Conservation (phyloP, 2,797 vertebrate species). For the Dromococcyx pavoninus region DNA sequence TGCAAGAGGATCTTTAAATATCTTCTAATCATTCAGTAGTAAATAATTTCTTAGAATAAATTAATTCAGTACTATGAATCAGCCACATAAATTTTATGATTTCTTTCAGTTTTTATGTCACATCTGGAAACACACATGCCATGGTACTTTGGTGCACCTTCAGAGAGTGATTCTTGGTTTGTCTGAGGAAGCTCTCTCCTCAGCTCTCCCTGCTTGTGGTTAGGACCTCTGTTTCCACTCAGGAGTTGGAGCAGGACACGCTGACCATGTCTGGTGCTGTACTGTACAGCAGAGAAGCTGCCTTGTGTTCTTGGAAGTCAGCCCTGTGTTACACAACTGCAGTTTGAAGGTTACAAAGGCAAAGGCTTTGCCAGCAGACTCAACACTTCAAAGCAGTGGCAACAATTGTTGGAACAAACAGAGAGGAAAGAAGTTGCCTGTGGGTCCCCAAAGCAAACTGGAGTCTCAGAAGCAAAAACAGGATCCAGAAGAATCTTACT, state of each 20-base stretch:
- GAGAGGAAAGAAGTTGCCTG: conserved; percentile 49
- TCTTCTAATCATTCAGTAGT: conserved; percentile 9
- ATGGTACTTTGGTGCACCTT: not conserved
- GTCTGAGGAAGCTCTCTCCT: not conserved
- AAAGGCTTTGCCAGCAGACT: conserved; percentile 32
- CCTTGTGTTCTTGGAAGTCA: not conserved
- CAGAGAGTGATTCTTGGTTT: not conserved
- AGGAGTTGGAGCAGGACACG: not conserved
- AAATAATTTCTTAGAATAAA: not conserved
- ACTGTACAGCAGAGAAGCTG: not conserved
- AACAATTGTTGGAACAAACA: conserved; percentile 59
- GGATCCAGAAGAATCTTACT: conserved; percentile 39
- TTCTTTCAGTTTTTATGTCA: not conserved
- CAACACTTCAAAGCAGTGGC: conserved; percentile 40
- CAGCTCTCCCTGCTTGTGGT: not conserved
- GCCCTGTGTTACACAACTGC: conserved; percentile 29
- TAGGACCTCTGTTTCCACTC: not conserved
- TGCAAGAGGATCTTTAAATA: not conserved
- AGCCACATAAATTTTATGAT: not conserved
- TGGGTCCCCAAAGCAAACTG: conserved; percentile 23
- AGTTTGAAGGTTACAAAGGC: conserved; percentile 33
- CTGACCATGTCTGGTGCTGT: not conserved
- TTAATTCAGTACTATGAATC: not conserved
- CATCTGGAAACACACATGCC: not conserved
- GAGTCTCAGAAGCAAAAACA: conserved; percentile 34